These are phyloP conservation scores for Orthosia gothica DNA, from an alignment of 2,888 invertebrate species.

Conservation along the genomic window DNA sequence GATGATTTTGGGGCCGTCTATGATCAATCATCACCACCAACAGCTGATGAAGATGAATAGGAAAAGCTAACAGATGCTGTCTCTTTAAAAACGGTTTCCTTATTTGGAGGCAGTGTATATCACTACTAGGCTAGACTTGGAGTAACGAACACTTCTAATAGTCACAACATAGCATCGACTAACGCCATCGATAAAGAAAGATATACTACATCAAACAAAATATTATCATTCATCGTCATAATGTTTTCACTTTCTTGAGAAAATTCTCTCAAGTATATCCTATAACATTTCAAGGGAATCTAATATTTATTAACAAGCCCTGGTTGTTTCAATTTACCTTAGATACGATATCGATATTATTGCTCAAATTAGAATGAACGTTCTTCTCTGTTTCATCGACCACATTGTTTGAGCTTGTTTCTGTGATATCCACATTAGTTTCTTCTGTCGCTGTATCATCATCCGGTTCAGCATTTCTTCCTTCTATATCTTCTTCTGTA, in stretches of 20 bases:
- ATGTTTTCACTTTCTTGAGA: constrained; percentile 27
- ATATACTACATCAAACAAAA: constrained; percentile 7
- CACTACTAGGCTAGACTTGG: no score
- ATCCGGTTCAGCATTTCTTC: constrained; percentile 29
- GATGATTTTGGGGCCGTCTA: no score
- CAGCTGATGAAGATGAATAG: no score
- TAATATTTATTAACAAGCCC: background rate
- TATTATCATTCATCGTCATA: constrained; percentile 6
- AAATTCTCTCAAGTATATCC: background rate
- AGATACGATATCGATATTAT: constrained; percentile 62
- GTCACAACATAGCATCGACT: background rate
- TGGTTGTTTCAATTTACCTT: constrained; percentile 56
- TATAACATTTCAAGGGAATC: background rate
- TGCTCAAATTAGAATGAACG: constrained; percentile 62
- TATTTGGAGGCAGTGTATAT: no score
- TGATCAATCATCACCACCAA: no score
- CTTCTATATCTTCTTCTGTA: constrained; percentile 21
- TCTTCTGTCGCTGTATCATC: constrained; percentile 60
- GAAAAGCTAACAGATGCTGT: no score
- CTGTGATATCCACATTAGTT: constrained; percentile 50
- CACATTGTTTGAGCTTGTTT: constrained; percentile 72
- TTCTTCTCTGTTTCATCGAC: constrained; percentile 67
- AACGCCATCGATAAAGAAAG: background rate
- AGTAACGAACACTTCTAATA: background rate
- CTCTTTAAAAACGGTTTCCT: no score